A percentile compares a stretch with the other conserved stretches of the same genome.
Conservation (phyloP, 1,140 invertebrate species). For the Psix sp. region DNA sequence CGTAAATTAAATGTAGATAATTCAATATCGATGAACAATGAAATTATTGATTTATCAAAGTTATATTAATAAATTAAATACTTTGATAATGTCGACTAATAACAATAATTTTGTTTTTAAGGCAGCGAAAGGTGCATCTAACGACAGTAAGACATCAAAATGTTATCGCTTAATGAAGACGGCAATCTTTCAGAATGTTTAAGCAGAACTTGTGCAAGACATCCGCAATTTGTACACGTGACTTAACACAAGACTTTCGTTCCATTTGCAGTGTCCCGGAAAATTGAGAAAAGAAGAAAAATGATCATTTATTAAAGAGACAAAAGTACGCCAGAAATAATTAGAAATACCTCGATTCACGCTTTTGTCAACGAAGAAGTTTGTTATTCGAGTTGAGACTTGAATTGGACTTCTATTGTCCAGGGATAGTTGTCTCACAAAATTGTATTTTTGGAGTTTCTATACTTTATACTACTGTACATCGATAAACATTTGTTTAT, state of each 20-base stretch:
- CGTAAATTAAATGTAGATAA: no score
- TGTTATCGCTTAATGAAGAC: constrained; percentile 24
- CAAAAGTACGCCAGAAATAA: not conserved
- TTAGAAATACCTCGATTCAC: not conserved
- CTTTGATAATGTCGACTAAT: not conserved
- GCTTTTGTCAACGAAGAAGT: no score
- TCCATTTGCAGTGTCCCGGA: constrained; percentile 14
- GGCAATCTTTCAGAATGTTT: constrained; percentile 28
- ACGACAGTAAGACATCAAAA: constrained; percentile 16
- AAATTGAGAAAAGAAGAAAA: constrained; percentile 6
- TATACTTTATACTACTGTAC: no score
- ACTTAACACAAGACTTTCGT: constrained; percentile 23
- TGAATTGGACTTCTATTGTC: no score
- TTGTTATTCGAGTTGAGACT: no score
- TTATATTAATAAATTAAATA: no score
- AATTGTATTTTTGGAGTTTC: no score
- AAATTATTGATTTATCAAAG: no score
- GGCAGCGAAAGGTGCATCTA: not conserved
- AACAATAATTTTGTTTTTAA: not conserved
- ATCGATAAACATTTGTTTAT: no score
- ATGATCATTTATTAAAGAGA: not conserved
- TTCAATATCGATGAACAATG: no score
- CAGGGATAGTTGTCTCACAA: no score
- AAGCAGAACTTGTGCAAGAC: constrained; percentile 29
- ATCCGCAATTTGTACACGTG: constrained; percentile 21